These are phyloP conservation scores for Trochalopteron elliotii DNA, from an alignment of 2,113 vertebrate species.

Conservation along the genomic window DNA sequence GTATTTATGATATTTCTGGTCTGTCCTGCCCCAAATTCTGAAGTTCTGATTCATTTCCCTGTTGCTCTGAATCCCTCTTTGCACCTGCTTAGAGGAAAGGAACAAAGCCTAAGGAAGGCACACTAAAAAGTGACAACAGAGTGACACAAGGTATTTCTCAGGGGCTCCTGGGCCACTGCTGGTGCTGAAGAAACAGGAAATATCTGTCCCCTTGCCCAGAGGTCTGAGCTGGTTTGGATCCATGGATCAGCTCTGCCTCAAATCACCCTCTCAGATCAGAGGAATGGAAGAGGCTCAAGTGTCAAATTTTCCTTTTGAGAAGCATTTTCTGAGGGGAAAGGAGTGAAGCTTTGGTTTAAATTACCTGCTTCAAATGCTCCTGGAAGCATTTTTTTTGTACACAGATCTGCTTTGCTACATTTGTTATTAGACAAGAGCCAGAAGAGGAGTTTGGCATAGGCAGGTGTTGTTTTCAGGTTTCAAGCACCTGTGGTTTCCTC, in stretches of 20 bases:
- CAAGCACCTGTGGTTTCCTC: neutral
- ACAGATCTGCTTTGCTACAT: neutral
- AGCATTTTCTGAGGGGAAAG: slow-evolving; percentile 1
- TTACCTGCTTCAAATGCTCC: neutral
- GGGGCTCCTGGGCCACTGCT: neutral
- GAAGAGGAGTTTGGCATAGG: neutral
- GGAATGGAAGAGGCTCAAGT: neutral
- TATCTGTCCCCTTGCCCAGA: neutral
- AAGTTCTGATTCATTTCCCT: slow-evolving; percentile 47
- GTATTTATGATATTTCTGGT: neutral
- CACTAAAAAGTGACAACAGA: neutral
- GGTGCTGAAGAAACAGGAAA: slow-evolving; percentile 60
- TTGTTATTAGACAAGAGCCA: neutral
- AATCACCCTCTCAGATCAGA: neutral
- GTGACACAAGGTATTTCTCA: neutral
- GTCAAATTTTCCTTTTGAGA: neutral
- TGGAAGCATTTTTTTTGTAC: neutral
- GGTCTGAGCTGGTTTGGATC: neutral
- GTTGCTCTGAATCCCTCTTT: neutral
- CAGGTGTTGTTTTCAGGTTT: neutral
- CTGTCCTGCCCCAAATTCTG: neutral
- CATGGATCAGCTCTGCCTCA: neutral
- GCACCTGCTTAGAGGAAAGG: neutral
- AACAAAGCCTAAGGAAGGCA: neutral
- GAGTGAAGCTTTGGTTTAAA: neutral